Percentiles rank a stretch among this genome's conserved stretches.
Conservation (phyloP, 64 coral and sea anemone species). For the Montipora efflorescens region DNA sequence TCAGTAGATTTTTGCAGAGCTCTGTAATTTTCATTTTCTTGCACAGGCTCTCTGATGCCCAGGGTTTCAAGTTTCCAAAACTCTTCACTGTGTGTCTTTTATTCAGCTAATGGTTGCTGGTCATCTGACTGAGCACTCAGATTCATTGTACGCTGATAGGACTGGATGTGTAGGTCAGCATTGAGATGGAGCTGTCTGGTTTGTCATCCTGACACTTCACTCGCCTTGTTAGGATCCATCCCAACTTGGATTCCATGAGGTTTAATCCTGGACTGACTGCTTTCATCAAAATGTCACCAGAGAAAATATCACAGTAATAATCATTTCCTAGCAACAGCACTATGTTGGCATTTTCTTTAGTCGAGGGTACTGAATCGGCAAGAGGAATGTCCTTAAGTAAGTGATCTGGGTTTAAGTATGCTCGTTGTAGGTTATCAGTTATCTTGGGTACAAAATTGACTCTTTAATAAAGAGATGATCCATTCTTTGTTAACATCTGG, state of each 20-base stretch:
- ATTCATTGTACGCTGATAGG: not conserved
- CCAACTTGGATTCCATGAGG: not conserved
- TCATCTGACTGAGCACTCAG: not conserved
- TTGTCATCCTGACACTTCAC: not conserved
- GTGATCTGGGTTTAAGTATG: not conserved
- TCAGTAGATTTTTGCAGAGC: conserved; percentile 12
- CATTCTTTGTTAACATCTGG: not conserved
- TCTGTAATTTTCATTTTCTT: not conserved
- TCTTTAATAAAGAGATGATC: not conserved
- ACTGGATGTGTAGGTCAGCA: not conserved
- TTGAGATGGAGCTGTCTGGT: not conserved
- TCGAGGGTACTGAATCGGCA: conserved; percentile 3
- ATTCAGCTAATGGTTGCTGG: not conserved
- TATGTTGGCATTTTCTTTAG: not conserved
- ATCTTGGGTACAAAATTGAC: conserved; percentile 47
- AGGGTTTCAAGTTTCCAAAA: conserved; percentile 29
- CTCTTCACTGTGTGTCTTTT: not conserved
- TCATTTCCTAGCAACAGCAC: conserved; percentile 11
- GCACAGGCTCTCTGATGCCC: not conserved
- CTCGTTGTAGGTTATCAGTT: conserved; percentile 26
- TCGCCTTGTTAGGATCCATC: conserved; percentile 23
- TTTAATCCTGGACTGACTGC: not conserved
- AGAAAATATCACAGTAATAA: not conserved
- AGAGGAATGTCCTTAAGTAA: conserved; percentile 11
- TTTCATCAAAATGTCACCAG: not conserved